A percentile compares a stretch with the other conserved stretches of the same genome.
These are phyloP conservation scores for Branchellion lobata DNA, from an alignment of 2,888 invertebrate genomes.

Conservation along the genomic window DNA sequence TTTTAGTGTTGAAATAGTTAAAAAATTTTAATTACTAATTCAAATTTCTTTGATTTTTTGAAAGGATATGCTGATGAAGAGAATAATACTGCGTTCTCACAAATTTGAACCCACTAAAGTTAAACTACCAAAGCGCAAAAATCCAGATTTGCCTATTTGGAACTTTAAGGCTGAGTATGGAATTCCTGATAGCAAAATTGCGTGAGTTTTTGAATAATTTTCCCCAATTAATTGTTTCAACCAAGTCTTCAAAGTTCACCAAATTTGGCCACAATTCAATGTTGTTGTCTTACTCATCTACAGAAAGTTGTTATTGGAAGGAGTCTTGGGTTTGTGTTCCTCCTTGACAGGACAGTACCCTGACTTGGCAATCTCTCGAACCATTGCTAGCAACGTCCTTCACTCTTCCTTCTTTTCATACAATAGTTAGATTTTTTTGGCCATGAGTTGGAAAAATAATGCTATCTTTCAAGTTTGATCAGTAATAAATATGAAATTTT, in stretches of 20 bases:
- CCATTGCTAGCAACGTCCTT: slow-evolving; percentile 51
- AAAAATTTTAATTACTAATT: too few species aligned
- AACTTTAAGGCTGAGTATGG: slow-evolving; percentile 68
- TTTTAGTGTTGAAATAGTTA: too few species aligned
- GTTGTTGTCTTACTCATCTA: too few species aligned
- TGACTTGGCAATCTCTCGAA: slow-evolving; percentile 51
- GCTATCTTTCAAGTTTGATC: too few species aligned
- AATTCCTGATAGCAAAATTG: slow-evolving; percentile 65
- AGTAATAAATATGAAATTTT: background rate
- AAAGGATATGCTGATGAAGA: slow-evolving; percentile 56
- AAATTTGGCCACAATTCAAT: too few species aligned
- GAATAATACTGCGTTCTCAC: slow-evolving; percentile 61
- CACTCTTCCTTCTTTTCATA: slow-evolving; percentile 53
- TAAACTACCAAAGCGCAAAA: slow-evolving; percentile 74
- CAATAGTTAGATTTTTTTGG: slow-evolving; percentile 50
- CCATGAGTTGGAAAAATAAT: too few species aligned
- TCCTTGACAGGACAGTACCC: slow-evolving; percentile 53
- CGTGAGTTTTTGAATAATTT: too few species aligned
- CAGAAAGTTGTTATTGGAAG: background rate
- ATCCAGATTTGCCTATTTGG: slow-evolving; percentile 72
- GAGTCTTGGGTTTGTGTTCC: slow-evolving; percentile 54
- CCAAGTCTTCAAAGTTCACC: too few species aligned
- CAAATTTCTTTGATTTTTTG: too few species aligned
- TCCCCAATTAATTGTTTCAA: too few species aligned
- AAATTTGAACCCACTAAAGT: slow-evolving; percentile 74